Base-by-base conservation (phyloP, 1,140 invertebrate species). In the Conus betulinus region DNA sequence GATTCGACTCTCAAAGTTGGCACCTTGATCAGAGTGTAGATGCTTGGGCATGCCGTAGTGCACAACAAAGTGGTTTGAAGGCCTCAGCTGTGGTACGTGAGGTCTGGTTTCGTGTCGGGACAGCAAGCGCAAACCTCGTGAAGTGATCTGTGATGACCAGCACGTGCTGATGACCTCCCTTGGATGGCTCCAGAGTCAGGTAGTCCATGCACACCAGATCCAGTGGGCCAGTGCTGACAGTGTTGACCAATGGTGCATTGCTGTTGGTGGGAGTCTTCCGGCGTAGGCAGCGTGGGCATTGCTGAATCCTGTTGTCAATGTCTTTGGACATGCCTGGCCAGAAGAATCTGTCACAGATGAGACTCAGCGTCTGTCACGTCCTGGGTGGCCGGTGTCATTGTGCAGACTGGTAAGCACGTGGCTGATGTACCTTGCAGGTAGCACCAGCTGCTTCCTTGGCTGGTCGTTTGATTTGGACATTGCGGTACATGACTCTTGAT, bases 61-160 rank as follows among this genome's bases (percentile, higher is more conserved):
- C 1, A 89, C 87, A 20, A 91, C 27, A 60, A 89, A 91, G n/a
- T 88, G 15, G 57, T 91, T 87, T 63, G 87, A 89, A 13, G 39
- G 86, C 88, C 78, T 90, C 84, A 39, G 90, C 90, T 5, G 89
- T 91, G 71, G 85, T 84, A 71, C 55, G 55, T 53, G 89, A 87
- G 10, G 87, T 90, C 84, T 79, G 55, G 76, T 90, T 89, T 39
- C 51, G 82, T 5, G 87, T 88, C 4, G 87, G 76, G 8, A 90
- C 84, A 10, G 84, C 87, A 13, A 78, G 78, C 1, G 88, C 88
- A 79, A 83, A 88, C n/a, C 84, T 39, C 7, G 88, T 91, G 74
- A 89, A 89, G 83, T 89, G 90, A 67, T 89, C 88, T 1, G 90
- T 89, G n/a, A 91, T 89, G 0, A 88, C 84, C 5, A 89, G 51